phyloP scores from a whole-genome alignment of 1,140 invertebrate genomes.

The Philotrypesis tridentata region DNA sequence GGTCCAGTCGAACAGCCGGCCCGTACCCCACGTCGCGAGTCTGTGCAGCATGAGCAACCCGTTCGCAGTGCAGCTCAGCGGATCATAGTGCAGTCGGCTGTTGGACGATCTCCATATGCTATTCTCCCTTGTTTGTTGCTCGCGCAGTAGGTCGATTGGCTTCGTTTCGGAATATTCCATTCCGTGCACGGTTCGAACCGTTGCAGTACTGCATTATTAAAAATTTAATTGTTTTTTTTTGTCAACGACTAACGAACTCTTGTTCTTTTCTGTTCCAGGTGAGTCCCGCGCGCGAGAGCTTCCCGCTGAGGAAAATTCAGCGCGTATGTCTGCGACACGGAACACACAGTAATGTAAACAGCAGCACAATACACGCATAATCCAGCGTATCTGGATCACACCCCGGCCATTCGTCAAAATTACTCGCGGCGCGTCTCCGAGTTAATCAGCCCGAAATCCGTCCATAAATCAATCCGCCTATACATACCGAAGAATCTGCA shows the following conservation, averaged over 20 bases:
- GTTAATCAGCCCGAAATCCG: background rate
- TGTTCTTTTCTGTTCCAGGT: slow-evolving; percentile 40
- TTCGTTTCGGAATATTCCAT: background rate
- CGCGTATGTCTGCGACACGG: too few relatives aligned
- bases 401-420: background rate
- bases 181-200: too few relatives aligned
- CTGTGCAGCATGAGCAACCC: background rate
- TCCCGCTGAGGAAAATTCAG: too few relatives aligned
- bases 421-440: background rate
- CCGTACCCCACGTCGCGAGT: background rate
- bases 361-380: background rate
- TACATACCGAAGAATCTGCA: background rate
- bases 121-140: background rate
- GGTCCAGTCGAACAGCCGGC: slow-evolving; percentile 7
- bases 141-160: background rate
- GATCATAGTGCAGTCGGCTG: background rate
- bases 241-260: background rate
- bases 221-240: background rate
- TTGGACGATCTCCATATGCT: background rate
- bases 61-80: background rate
- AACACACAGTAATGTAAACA: too few relatives aligned
- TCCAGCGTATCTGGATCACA: background rate
- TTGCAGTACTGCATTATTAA: background rate
- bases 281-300: background rate
- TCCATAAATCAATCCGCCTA: background rate